Base-by-base conservation (phyloP, 2,888 invertebrate genomes). In the Lasioglossum calceatum region DNA sequence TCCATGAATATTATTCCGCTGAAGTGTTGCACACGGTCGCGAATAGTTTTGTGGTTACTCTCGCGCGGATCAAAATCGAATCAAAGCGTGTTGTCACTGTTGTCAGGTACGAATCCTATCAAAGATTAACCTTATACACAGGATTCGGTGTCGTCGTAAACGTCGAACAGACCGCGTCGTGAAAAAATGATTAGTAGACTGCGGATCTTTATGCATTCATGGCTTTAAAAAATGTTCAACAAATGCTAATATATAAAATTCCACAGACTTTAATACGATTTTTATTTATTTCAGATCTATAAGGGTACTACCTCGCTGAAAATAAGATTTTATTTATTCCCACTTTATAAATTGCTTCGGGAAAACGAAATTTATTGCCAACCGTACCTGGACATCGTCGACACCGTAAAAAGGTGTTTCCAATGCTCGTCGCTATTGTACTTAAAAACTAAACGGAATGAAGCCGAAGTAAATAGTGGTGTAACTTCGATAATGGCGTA, bases 141-240 rank as follows among this genome's bases (percentile, higher is more conserved):
- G 77, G 64, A 72, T 80, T 54, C 67, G 77, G 79, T 82, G 88
- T 84, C 88, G 82, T 88, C 88, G 84, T 88, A 86, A 88, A 84
- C 84, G 84, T 84, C 81, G 84, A 88, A 82, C 83, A 67, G 23
- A 67, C 74, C 77, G 67, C 42, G 71, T 84, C 73, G 67, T 89
- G 87, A 84, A 89, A 88, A 86, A 89, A 42, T 42, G 12, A 42
- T 10, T 42, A 10, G 42, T 10, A 42, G 42, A 42, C 42, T 42
- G 42, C 10, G 42, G 10, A 10, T 42, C 8, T 42, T 42, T 42
- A 42, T 42, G 42, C 10, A 42, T 42, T 42, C 42, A 42, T 10
- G 42, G 42, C 42, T 42, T 42, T 10, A 39, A 39, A 39, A 39
- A 39, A 39, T 39, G 36, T 39, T 39, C 36, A 39, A 36, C 36